Percentiles rank a stretch among this genome's conserved stretches.
Evolutionary conservation across 2,113 vertebrate genomes (phyloP).

Genomic region (Panurus biarmicus): DNA sequence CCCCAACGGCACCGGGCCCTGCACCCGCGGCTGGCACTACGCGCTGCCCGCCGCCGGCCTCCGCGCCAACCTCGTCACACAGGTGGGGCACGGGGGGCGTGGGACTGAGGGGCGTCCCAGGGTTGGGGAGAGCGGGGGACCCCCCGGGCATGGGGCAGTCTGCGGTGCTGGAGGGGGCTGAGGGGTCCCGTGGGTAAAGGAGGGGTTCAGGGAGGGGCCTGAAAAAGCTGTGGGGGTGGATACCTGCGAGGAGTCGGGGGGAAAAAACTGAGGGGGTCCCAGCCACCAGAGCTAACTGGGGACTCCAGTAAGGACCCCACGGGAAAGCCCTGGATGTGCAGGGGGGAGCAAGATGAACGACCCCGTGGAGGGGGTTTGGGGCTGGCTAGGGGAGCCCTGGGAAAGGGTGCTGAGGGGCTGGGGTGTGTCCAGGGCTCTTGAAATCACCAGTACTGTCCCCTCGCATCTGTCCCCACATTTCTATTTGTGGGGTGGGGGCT

Average conservation of each 20-base stretch:
- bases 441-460: not conserved
- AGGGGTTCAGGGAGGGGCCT: not conserved
- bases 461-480: not conserved
- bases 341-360: too few species aligned
- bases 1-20: slow-evolving; percentile 28
- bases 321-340: not conserved
- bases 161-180: not conserved
- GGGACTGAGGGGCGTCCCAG: too few species aligned
- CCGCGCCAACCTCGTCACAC: slow-evolving; percentile 73
- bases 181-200: not conserved
- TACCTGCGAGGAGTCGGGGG: not conserved
- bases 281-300: not conserved
- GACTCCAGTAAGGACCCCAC: not conserved
- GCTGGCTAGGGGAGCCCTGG: not conserved
- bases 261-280: not conserved
- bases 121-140: accelerated
- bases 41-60: slow-evolving; percentile 67
- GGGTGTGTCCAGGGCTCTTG: too few species aligned
- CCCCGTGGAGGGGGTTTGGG: not conserved
- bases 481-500: not conserved
- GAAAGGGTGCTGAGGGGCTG: not conserved
- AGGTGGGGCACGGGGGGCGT: slow-evolving; percentile 60
- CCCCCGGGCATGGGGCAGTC: not conserved
- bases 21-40: slow-evolving; percentile 78
- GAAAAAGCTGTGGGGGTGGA: not conserved